Conservation (phyloP, 2,113 vertebrate species). For the Balaenoptera acutorostrata region DNA sequence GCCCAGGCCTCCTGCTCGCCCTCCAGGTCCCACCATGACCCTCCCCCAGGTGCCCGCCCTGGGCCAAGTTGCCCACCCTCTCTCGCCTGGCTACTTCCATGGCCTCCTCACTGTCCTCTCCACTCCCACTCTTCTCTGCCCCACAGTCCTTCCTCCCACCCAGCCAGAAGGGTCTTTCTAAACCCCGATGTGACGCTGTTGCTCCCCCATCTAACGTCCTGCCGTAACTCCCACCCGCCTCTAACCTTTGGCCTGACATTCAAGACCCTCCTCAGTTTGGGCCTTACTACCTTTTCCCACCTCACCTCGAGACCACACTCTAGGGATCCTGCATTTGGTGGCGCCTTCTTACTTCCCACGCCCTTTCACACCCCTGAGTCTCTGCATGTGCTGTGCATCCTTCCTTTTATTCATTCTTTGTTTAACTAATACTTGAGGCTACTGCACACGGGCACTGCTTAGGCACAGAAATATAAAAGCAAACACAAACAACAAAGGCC, state of each 20-base stretch:
- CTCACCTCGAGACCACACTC: not conserved
- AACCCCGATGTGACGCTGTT: not conserved
- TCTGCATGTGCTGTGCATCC: not conserved
- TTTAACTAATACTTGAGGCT: not conserved
- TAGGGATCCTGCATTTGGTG: not conserved
- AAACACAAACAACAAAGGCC: not conserved
- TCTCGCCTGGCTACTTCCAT: not conserved
- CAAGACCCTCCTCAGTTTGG: not conserved
- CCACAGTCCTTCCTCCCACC: not conserved
- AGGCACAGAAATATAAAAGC: not conserved
- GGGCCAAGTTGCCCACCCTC: not conserved
- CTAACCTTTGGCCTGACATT: not conserved
- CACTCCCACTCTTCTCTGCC: accelerated
- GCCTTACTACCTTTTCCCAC: not conserved
- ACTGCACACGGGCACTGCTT: not conserved
- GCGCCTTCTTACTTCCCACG: not conserved
- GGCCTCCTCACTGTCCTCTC: not conserved
- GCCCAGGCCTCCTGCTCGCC: not conserved
- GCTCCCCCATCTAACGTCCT: not conserved
- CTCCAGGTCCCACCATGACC: too few relatives aligned
- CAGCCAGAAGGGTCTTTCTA: not conserved
- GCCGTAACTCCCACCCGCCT: not conserved
- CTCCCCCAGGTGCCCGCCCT: not conserved
- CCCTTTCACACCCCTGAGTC: not conserved
- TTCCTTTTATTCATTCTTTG: not conserved